These are phyloP conservation scores for Gobiocypris rarus DNA, from an alignment of 2,113 vertebrate species.

Conservation along the genomic window DNA sequence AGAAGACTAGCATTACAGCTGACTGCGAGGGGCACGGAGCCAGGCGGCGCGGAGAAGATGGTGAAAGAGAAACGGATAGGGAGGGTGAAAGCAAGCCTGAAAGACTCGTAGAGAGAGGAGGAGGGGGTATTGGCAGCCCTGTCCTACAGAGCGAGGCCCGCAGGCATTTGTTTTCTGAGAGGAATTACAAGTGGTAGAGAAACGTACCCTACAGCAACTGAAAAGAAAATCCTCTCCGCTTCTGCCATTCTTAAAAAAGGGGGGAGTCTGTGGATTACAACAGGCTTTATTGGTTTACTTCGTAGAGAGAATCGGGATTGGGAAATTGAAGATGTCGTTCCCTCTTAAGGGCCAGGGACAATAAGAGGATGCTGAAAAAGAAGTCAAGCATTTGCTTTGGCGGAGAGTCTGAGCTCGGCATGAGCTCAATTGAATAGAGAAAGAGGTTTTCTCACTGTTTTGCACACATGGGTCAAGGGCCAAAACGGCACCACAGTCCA, in stretches of 20 bases:
- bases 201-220: constrained; percentile 33
- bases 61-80: not conserved
- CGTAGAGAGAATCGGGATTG: not conserved
- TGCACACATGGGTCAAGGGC: constrained; percentile 3
- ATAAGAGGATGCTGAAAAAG: constrained; percentile 16
- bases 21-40: constrained; percentile 24
- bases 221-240: constrained; percentile 22
- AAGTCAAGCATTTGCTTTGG: constrained; percentile 31
- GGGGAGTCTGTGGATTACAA: constrained; percentile 24
- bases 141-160: constrained; percentile 18
- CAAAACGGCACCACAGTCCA: not conserved
- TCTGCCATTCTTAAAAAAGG: not conserved
- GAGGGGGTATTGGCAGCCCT: constrained; percentile 1
- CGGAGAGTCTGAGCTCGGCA: constrained; percentile 6
- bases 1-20: constrained; percentile 31
- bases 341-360: not conserved
- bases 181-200: constrained; percentile 47
- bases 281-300: constrained; percentile 28
- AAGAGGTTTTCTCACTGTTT: constrained; percentile 7
- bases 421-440: constrained; percentile 1
- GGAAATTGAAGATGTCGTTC: constrained; percentile 21
- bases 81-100: constrained; percentile 20
- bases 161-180: constrained; percentile 48
- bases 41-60: not conserved
- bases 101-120: not conserved